phyloP scores from a whole-genome alignment of 2,888 invertebrate genomes.

The Tribolium freemani region DNA sequence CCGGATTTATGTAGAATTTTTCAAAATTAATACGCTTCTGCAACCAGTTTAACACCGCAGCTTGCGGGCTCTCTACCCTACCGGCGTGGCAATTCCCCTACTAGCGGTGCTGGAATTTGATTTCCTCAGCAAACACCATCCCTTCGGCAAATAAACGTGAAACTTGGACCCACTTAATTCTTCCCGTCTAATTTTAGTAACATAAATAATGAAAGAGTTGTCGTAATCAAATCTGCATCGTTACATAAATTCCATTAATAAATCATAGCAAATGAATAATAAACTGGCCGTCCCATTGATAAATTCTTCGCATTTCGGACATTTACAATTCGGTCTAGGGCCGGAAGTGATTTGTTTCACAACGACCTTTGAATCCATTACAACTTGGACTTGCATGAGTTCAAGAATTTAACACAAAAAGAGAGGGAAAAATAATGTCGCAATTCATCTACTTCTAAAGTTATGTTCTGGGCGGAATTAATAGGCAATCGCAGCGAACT shows the following conservation, averaged over 20 bases:
- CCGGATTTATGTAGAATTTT: background rate
- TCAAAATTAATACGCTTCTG: background rate
- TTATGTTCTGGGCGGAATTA: slow-evolving; percentile 20
- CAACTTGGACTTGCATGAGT: background rate
- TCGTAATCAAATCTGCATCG: slow-evolving; percentile 12
- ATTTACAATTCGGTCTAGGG: slow-evolving; percentile 6
- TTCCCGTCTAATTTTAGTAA: background rate
- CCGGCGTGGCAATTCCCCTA: background rate
- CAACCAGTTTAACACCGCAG: background rate
- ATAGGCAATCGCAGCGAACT: slow-evolving; percentile 20
- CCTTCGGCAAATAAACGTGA: background rate
- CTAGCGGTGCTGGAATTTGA: background rate
- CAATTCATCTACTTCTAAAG: slow-evolving; percentile 18
- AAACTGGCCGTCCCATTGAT: slow-evolving; percentile 11
- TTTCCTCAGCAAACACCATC: background rate
- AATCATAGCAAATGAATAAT: slow-evolving; percentile 18
- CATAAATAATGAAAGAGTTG: slow-evolving; percentile 14
- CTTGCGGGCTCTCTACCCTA: background rate
- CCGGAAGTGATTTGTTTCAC: slow-evolving; percentile 17
- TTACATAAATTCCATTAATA: slow-evolving; percentile 15
- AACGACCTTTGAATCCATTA: no score
- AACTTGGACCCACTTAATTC: background rate
- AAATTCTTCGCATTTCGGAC: background rate
- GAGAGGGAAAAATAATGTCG: slow-evolving; percentile 11
- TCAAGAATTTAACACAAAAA: slow-evolving; percentile 1